Evolutionary conservation across 2,888 invertebrate species (phyloP), one percentile per base, ranked within the genome.

Genomic region (Drosophila buzzatii): DNA sequence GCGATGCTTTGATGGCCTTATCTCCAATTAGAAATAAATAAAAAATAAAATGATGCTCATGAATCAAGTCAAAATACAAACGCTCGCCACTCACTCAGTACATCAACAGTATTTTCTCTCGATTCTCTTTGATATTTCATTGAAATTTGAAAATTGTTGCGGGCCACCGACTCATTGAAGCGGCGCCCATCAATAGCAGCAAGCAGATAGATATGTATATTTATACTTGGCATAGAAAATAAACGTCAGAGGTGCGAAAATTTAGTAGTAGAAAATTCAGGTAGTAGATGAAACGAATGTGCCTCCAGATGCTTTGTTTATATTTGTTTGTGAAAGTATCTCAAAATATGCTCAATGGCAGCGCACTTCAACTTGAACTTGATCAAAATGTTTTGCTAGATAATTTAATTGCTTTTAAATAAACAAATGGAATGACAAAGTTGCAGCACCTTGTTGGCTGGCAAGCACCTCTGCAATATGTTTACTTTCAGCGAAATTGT

Each of bases 321-420:
- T 79, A 39, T 82, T 87, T 82, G 66, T 65, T 82, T 73, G 37
- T 49, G 57, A 49, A 59, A 72, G 63, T 39, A 58, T 68, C 60
- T 68, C 31, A 44, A 33, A 75, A 63, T 70, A 41, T 65, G 42
- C 44, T 45, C 69, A 72, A 57, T 71, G 71, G 20, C 65, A 52
- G 41, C 63, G 62, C 63, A 71, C 63, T 77, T 88, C 70, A 85
- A 85, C 85, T 90, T 85, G 85, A 85, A 85, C 85, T 85, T 85
- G 85, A 81, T 72, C 60, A 70, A 61, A 74, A 58, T 77, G 57
- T 68, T 58, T 39, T 65, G 67, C 44, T 57, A 69, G 75, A 59
- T 71, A 74, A 82, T 79, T 84, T 65, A 73, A 85, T 87, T 76
- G 68, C 39, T 53, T 70, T 62, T 37, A 67, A 82, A 77, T 70